A percentile compares a stretch with the other conserved stretches of the same genome.
These are phyloP conservation scores for Opisthocomus hoazin DNA, from an alignment of 2,113 vertebrate genomes.

Conservation along the genomic window DNA sequence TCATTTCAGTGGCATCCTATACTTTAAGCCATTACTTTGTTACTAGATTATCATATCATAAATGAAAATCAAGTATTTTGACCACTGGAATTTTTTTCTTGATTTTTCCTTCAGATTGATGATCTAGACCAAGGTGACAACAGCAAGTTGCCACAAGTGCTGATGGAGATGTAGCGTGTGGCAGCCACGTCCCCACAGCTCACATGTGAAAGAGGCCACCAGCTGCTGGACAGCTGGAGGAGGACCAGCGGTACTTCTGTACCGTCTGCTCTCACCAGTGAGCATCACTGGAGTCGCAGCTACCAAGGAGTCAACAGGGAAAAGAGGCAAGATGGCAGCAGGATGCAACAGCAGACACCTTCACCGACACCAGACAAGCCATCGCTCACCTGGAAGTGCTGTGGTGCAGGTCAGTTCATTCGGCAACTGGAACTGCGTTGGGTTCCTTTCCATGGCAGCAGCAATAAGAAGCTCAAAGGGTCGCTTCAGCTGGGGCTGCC, in stretches of 20 bases:
- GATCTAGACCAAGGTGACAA: background rate
- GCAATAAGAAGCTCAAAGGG: conserved; percentile 97
- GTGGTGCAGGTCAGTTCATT: conserved; percentile 97
- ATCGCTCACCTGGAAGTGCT: conserved; percentile 88
- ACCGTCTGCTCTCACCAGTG: background rate
- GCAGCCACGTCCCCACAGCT: background rate
- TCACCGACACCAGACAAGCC: background rate
- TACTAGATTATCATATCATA: background rate
- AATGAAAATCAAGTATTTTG: background rate
- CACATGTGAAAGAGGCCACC: background rate
- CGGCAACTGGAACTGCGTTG: conserved; percentile 97
- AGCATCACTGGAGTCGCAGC: background rate
- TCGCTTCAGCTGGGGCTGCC: conserved; percentile 88
- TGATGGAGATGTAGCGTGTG: background rate
- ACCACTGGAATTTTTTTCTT: background rate
- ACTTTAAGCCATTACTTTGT: background rate
- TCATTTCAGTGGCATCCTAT: background rate
- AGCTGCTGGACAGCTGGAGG: background rate
- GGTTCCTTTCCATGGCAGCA: conserved; percentile 96
- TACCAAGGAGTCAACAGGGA: background rate
- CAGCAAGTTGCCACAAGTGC: background rate
- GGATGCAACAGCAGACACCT: background rate
- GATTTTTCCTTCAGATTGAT: background rate
- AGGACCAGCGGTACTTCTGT: background rate
- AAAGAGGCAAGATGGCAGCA: background rate